These are phyloP conservation scores for Xenopus tropicalis DNA, from an alignment of 2,113 vertebrate species.

Conservation along the genomic window UCB_Xtro_10.0 CM004443.2:191550001-191550500, in stretches of 20 bases:
- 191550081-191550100: slow-evolving; percentile 72
- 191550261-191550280: slow-evolving; percentile 57
- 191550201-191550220: slow-evolving; percentile 81
- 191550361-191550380: too few relatives aligned
- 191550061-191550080: slow-evolving; percentile 71
- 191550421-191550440: too few relatives aligned
- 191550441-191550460: too few relatives aligned
- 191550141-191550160: slow-evolving; percentile 57
- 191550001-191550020: too few relatives aligned
- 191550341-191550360: background rate
- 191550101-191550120: slow-evolving; percentile 65
- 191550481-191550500: too few relatives aligned
- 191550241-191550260: slow-evolving; percentile 68
- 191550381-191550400: too few relatives aligned
- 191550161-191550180: slow-evolving; percentile 55
- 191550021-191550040: slow-evolving; percentile 8
- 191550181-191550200: slow-evolving; percentile 54
- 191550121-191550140: slow-evolving; percentile 56
- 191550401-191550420: too few relatives aligned
- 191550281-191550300: slow-evolving; percentile 51
- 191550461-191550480: too few relatives aligned
- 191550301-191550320: slow-evolving; percentile 54
- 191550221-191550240: slow-evolving; percentile 74
- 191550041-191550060: slow-evolving; percentile 63
- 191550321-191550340: slow-evolving; percentile 33